Conservation (phyloP, 2,888 invertebrate genomes). For the Notodonta ziczac region DNA sequence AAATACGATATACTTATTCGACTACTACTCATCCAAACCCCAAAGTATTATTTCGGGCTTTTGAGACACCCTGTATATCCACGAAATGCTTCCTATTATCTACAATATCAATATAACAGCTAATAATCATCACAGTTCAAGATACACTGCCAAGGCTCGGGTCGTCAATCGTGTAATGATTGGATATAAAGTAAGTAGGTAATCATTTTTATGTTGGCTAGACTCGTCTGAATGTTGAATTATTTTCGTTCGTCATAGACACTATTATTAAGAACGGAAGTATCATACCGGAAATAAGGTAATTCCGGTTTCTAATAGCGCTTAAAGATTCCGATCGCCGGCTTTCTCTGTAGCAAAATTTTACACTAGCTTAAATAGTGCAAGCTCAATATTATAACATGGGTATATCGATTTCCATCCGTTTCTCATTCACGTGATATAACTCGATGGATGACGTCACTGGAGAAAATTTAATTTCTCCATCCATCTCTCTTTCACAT, state of each 20-base stretch:
- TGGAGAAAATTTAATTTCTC: constrained; percentile 19
- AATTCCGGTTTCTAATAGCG: constrained; percentile 16
- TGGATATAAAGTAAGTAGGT: constrained; percentile 2
- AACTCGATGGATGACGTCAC: constrained; percentile 19
- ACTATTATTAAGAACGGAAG: constrained; percentile 24
- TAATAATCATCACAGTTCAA: constrained; percentile 4
- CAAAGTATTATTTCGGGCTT: no score
- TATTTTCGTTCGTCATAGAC: not conserved
- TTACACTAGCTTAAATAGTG: constrained; percentile 8
- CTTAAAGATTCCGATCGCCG: not conserved
- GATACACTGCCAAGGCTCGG: constrained; percentile 11
- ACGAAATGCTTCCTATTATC: not conserved
- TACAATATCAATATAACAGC: not conserved
- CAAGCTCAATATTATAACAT: constrained; percentile 18
- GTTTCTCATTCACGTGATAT: constrained; percentile 31
- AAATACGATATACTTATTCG: no score
- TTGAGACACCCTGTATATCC: not conserved
- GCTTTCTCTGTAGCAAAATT: constrained; percentile 33
- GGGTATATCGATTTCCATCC: constrained; percentile 27
- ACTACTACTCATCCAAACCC: no score
- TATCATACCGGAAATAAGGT: constrained; percentile 23
- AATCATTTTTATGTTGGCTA: not conserved
- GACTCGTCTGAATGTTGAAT: not conserved
- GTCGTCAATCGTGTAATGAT: constrained; percentile 6
- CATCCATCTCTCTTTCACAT: constrained; percentile 32